Evolutionary conservation across 2,888 invertebrate genomes (phyloP), one percentile per base, ranked within the genome.

Genomic region (Bhutanitis thaidina): DNA sequence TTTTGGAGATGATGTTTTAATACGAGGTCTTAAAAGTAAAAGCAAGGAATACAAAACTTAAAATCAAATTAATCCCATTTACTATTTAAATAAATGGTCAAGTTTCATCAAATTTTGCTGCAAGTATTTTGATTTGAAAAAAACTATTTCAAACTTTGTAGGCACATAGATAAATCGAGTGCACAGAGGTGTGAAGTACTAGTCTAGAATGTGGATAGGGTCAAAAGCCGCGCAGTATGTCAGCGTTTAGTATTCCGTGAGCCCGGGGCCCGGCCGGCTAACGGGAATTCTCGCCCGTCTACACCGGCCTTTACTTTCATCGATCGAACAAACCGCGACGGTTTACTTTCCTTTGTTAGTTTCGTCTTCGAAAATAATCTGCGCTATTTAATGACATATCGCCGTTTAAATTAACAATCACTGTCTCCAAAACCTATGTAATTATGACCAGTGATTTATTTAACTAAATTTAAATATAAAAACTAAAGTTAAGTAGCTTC

Each of bases 151-250:
- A 43, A n/a, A 20, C 32, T 20, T 38, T 15, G 35, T 41, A 36
- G 29, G 41, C 45, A 32, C 13, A 36, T 37, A 64, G 65, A 60
- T 65, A 69, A 74, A 77, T 75, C 58, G 65, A 73, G 73, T 80
- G 74, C 71, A 76, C 60, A 71, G 71, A 81, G 75, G 80, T 82
- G 83, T 73, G 72, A 81, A 83, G 80, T 80, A 71, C 77, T 76
- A 84, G 80, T 77, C 83, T 86, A 88, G 86, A 88, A 88, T 86
- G 87, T 87, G 69, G 71, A 69, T 83, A 87, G 87, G 88, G 89
- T 88, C 89, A 89, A 88, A 88, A 87, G 82, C 88, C 89, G 86
- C 85, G 83, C 77, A 85, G 88, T 89, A 77, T 89, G 88, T 89
- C 88, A 89, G 86, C 78, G 86, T 80, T 89, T 87, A 87, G 88